phyloP scores from a whole-genome alignment of 2,113 vertebrate genomes.

The Xyrauchen texanus region DNA sequence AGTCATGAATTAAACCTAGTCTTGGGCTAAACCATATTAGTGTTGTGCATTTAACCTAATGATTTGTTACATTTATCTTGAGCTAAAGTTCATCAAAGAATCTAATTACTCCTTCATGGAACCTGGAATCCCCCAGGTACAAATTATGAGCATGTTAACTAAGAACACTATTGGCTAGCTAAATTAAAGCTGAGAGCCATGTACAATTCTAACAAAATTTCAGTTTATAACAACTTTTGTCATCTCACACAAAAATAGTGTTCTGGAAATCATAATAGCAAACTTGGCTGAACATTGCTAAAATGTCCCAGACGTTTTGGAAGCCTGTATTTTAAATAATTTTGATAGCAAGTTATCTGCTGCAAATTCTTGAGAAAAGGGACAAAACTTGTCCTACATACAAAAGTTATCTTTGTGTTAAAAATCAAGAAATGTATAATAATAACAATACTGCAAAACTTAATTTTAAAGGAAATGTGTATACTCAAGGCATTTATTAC shows the following conservation, averaged over 20 bases:
- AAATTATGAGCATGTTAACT: background rate
- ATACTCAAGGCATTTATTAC: too few species aligned
- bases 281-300: too few species aligned
- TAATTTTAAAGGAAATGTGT: too few species aligned
- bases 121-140: background rate
- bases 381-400: too few species aligned
- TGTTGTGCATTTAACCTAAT: background rate
- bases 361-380: too few species aligned
- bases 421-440: too few species aligned
- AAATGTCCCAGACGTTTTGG: too few species aligned
- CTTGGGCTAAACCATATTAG: constrained; percentile 6
- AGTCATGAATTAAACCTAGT: background rate
- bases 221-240: background rate
- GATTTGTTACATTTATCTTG: constrained; percentile 23
- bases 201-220: background rate
- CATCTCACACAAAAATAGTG: background rate
- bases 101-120: constrained; percentile 20
- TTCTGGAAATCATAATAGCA: background rate
- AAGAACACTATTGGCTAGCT: background rate
- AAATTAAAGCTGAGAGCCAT: background rate
- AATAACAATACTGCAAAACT: too few species aligned
- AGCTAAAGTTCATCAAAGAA: constrained; percentile 17
- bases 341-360: too few species aligned
- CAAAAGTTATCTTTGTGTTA: too few species aligned
- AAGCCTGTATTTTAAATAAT: too few species aligned